Evolutionary conservation across 2,797 vertebrate species (phyloP).

Genomic region (Xiphorhynchus erythropygius): DNA sequence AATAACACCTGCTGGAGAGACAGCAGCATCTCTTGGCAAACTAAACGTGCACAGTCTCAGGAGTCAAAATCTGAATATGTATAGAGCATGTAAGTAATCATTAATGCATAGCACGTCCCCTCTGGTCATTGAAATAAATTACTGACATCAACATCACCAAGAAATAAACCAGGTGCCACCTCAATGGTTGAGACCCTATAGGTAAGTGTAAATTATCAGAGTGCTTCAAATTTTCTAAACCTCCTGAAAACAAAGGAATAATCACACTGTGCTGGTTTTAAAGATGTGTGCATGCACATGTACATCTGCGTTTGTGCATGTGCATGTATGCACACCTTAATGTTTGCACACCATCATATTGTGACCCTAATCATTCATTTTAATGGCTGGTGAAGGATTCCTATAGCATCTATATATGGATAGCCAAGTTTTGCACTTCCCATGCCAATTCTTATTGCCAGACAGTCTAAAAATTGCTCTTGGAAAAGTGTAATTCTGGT

Average conservation of each 20-base stretch:
- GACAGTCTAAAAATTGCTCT: background rate
- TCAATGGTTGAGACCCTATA: background rate
- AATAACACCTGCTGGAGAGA: constrained; percentile 9
- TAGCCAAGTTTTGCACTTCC: background rate
- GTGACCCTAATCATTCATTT: background rate
- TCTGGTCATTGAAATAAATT: constrained; percentile 44
- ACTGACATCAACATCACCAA: background rate
- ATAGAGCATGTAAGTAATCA: background rate
- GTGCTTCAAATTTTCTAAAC: background rate
- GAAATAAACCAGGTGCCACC: background rate
- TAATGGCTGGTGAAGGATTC: background rate
- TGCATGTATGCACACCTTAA: background rate
- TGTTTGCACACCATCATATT: background rate
- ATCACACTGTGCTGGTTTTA: accelerated
- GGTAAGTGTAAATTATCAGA: background rate
- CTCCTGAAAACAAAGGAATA: background rate
- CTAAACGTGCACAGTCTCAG: background rate
- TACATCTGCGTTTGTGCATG: accelerated
- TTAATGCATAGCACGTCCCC: background rate
- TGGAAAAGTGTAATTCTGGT: constrained; percentile 6
- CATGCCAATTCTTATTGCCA: background rate
- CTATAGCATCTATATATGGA: background rate
- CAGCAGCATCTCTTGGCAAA: background rate
- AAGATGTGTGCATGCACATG: accelerated
- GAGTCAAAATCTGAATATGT: constrained; percentile 45